Conservation (phyloP, 2,888 invertebrate genomes). For the Cremastinae sp. region DNA sequence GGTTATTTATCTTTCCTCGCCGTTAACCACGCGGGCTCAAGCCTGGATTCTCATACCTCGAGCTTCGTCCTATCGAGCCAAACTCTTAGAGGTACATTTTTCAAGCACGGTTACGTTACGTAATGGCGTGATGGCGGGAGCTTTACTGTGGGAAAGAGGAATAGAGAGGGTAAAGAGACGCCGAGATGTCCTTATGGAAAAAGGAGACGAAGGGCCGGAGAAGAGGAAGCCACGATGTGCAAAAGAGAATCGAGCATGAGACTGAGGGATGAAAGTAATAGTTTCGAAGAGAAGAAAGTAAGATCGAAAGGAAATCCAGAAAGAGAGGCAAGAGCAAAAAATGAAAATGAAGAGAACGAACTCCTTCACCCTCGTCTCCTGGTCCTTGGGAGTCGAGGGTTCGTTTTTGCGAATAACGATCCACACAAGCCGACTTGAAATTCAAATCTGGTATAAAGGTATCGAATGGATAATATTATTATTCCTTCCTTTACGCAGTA, state of each 20-base stretch:
- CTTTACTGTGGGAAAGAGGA: conserved; percentile 16
- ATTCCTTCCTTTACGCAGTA: conserved; percentile 45
- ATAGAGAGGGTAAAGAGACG: conserved; percentile 30
- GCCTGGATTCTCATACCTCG: conserved; percentile 30
- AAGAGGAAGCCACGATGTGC: conserved; percentile 17
- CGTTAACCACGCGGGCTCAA: conserved; percentile 62
- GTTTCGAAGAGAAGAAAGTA: conserved; percentile 28
- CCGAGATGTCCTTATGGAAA: conserved; percentile 2
- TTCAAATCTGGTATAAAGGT: conserved; percentile 63
- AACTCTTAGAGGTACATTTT: conserved; percentile 64
- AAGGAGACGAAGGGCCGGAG: conserved; percentile 28
- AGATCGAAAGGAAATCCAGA: conserved; percentile 9
- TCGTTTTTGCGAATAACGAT: conserved; percentile 65
- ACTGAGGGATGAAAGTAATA: conserved; percentile 44
- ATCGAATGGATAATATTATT: conserved; percentile 58
- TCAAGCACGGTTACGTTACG: conserved; percentile 65
- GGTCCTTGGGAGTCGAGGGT: conserved; percentile 31
- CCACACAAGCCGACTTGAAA: conserved; percentile 61
- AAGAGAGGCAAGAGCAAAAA: conserved; percentile 25
- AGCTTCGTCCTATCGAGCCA: conserved; percentile 43
- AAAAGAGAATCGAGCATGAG: conserved; percentile 27
- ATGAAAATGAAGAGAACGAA: conserved; percentile 19
- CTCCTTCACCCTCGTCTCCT: conserved; percentile 25
- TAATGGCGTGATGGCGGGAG: conserved; percentile 56
- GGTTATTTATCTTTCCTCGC: conserved; percentile 69